These are phyloP conservation scores for Drosophila ustulata DNA, from an alignment of 2,888 invertebrate genomes.

Conservation along the genomic window DNA sequence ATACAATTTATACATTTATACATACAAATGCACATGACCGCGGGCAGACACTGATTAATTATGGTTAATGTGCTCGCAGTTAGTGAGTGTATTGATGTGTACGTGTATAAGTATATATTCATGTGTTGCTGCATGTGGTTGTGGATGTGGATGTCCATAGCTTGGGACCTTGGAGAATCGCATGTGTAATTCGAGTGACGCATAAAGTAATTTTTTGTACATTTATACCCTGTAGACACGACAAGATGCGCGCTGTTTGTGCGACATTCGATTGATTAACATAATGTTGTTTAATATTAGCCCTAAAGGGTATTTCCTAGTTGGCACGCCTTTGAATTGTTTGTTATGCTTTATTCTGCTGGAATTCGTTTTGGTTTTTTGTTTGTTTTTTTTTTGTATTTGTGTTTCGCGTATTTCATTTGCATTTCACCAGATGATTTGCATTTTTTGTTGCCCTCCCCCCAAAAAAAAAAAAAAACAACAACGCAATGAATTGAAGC, in stretches of 20 bases:
- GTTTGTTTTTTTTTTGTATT: slow-evolving; percentile 4
- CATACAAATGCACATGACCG: slow-evolving; percentile 25
- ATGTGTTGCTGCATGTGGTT: slow-evolving; percentile 6
- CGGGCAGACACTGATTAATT: slow-evolving; percentile 49
- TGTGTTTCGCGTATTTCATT: slow-evolving; percentile 55
- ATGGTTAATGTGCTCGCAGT: slow-evolving; percentile 38
- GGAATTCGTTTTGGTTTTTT: not conserved
- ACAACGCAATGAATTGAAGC: slow-evolving; percentile 17
- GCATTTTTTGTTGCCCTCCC: slow-evolving; percentile 42
- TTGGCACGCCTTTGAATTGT: not conserved
- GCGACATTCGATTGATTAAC: not conserved
- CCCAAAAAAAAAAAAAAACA: slow-evolving; percentile 5
- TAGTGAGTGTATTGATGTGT: slow-evolving; percentile 1
- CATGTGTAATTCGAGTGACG: slow-evolving; percentile 63
- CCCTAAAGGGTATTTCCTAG: slow-evolving; percentile 1
- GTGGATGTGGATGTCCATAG: slow-evolving; percentile 14
- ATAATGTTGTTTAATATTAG: too few species aligned
- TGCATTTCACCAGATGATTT: slow-evolving; percentile 69
- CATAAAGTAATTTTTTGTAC: slow-evolving; percentile 42
- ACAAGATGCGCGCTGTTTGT: not conserved
- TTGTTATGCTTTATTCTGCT: slow-evolving; percentile 17
- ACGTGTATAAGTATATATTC: slow-evolving; percentile 12
- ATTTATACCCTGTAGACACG: slow-evolving; percentile 6
- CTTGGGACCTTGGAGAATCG: slow-evolving; percentile 54
- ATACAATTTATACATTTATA: slow-evolving; percentile 20